Evolutionary conservation across 2,113 vertebrate species (phyloP).

Genomic region (Strigops habroptila): DNA sequence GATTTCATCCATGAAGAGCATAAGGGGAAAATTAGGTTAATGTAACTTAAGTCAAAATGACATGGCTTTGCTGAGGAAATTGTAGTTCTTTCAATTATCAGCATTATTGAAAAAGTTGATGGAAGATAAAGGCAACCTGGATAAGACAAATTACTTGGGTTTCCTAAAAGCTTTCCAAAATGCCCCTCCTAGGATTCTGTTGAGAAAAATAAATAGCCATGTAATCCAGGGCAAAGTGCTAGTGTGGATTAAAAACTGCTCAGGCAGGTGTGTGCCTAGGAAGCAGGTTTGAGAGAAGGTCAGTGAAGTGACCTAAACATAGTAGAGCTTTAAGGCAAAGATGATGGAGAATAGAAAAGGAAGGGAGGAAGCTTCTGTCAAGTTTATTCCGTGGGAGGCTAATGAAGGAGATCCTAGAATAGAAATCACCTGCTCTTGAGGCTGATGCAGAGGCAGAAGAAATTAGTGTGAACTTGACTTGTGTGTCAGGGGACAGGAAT

Average conservation of each 20-base stretch:
- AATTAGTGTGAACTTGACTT: neutral
- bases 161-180: slow-evolving; percentile 20
- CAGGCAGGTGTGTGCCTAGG: neutral
- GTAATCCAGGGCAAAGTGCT: neutral
- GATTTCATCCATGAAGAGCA: neutral
- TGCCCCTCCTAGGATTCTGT: neutral
- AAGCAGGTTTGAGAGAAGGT: neutral
- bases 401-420: neutral
- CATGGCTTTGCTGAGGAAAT: slow-evolving; percentile 2
- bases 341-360: neutral
- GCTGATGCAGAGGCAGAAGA: neutral
- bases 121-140: slow-evolving; percentile 1
- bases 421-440: neutral
- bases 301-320: neutral
- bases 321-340: neutral
- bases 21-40: slow-evolving; percentile 20
- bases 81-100: neutral
- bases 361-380: neutral
- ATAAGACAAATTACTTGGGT: neutral
- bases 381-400: neutral
- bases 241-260: neutral
- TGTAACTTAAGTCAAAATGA: slow-evolving; percentile 11
- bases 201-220: neutral
- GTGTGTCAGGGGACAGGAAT: too few relatives aligned
- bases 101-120: neutral